phyloP scores from a whole-genome alignment of 92 coral and sea anemone genomes.

The Epizoanthus illoricatus region DNA sequence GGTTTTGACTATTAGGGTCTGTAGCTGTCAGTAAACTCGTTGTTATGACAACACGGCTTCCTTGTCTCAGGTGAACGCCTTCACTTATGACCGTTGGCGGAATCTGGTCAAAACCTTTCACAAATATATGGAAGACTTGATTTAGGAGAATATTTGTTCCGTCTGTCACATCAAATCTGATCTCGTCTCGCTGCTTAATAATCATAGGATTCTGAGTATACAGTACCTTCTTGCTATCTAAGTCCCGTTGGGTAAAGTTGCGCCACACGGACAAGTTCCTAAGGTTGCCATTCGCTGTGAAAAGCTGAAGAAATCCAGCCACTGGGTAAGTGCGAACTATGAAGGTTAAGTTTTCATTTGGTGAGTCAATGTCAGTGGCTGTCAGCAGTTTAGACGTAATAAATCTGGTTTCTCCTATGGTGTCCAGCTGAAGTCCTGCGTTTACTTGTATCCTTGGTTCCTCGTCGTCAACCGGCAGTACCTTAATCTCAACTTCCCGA shows the following conservation, averaged over 20 bases:
- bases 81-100: conserved; percentile 86
- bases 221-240: conserved; percentile 64
- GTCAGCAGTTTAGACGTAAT: conserved; percentile 68
- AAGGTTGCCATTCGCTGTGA: conserved; percentile 58
- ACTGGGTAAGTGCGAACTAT: conserved; percentile 69
- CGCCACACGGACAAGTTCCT: conserved; percentile 57
- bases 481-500: conserved; percentile 57
- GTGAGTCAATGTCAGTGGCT: conserved; percentile 89
- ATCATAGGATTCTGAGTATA: conserved; percentile 68
- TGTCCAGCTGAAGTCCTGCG: conserved; percentile 63
- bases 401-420: conserved; percentile 75
- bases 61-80: conserved; percentile 74
- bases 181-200: conserved; percentile 62
- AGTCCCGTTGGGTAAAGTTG: conserved; percentile 67
- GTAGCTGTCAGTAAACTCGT: conserved; percentile 80
- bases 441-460: conserved; percentile 79
- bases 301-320: conserved; percentile 66
- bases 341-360: conserved; percentile 76
- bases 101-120: conserved; percentile 64
- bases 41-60: conserved; percentile 70
- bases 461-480: conserved; percentile 89
- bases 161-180: conserved; percentile 88
- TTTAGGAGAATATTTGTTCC: conserved; percentile 75
- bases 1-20: conserved; percentile 75
- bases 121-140: conserved; percentile 79